phyloP scores from a whole-genome alignment of 2,113 vertebrate species.

The Oncorhynchus keta region DNA sequence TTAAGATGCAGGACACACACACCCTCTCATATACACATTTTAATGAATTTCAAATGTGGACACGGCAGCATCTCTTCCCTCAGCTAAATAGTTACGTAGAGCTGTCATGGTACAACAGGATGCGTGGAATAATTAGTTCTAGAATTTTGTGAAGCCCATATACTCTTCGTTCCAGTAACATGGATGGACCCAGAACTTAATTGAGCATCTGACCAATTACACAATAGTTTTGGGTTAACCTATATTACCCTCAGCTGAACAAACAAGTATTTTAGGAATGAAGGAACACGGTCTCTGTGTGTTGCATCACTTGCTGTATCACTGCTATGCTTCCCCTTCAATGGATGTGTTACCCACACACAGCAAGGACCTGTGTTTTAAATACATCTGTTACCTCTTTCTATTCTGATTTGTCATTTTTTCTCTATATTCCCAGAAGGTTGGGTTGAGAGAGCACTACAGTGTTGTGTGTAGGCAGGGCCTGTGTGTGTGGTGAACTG shows the following conservation, averaged over 20 bases:
- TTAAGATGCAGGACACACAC: conserved; percentile 69
- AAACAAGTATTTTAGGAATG: conserved; percentile 38
- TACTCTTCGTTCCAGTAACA: too few species aligned
- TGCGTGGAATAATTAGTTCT: too few species aligned
- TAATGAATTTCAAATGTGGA: conserved; percentile 3
- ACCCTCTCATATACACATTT: conserved; percentile 23
- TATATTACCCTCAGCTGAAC: conserved; percentile 28
- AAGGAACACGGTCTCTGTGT: conserved; percentile 8
- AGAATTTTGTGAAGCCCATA: too few species aligned
- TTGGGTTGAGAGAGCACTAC: background rate
- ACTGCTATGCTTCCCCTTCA: conserved; percentile 30
- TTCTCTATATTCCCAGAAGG: background rate
- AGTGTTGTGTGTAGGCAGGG: background rate
- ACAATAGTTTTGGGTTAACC: too few species aligned
- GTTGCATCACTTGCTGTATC: conserved; percentile 12
- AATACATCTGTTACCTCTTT: background rate
- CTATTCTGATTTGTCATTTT: background rate
- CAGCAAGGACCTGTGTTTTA: background rate
- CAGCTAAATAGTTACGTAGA: background rate
- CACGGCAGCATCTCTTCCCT: conserved; percentile 4
- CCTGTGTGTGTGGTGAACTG: conserved; percentile 9
- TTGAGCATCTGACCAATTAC: too few species aligned
- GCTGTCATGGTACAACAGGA: too few species aligned
- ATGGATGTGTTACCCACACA: too few species aligned
- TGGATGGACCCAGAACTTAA: too few species aligned